phyloP scores from a whole-genome alignment of 2,888 invertebrate genomes.

The Dioctria linearis region DNA sequence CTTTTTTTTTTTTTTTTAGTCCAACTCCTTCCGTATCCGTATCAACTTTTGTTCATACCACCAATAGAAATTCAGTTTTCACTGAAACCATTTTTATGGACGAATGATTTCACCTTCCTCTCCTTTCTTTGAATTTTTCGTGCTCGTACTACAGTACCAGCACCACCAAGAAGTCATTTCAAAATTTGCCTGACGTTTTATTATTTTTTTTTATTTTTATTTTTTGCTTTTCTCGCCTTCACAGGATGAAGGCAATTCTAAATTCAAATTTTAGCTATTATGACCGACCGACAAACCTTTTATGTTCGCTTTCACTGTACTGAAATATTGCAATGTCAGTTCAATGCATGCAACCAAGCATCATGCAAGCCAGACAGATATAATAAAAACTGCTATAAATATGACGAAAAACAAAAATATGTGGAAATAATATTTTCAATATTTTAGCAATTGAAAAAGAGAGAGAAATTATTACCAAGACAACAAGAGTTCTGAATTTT shows the following conservation, averaged over 20 bases:
- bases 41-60: constrained; percentile 41
- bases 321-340: background rate
- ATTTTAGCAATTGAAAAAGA: background rate
- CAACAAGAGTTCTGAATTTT: too few species aligned
- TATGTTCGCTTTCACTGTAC: background rate
- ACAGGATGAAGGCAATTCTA: background rate
- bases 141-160: background rate
- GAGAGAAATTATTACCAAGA: background rate
- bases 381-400: background rate
- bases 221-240: background rate
- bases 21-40: constrained; percentile 34
- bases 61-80: constrained; percentile 41
- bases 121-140: constrained; percentile 37
- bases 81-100: constrained; percentile 50
- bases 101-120: constrained; percentile 45
- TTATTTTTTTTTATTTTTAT: background rate
- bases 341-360: background rate
- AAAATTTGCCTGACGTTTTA: constrained; percentile 43
- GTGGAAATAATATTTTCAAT: background rate
- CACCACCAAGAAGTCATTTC: constrained; percentile 37
- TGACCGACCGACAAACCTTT: constrained; percentile 3
- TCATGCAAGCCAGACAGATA: background rate
- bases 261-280: background rate
- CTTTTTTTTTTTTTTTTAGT: too few species aligned
- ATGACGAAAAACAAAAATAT: background rate